phyloP scores from a whole-genome alignment of 1,140 invertebrate species.

The Meloidogyne floridensis region DNA sequence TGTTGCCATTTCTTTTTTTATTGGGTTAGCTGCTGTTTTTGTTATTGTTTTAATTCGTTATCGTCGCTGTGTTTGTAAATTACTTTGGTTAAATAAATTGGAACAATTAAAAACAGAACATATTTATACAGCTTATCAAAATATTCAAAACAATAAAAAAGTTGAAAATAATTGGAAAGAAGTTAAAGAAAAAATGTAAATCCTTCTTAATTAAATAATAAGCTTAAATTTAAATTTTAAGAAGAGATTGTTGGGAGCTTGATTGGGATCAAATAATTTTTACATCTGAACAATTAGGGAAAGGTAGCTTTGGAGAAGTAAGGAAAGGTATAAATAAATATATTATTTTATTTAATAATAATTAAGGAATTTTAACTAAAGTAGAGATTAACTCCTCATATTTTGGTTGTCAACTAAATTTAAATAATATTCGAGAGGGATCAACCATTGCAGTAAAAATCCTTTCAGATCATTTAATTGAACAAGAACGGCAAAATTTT shows the following conservation, averaged over 20 bases:
- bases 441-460: neutral
- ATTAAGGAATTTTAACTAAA: neutral
- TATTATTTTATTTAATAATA: neutral
- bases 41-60: constrained; percentile 7
- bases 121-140: constrained; percentile 7
- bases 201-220: neutral
- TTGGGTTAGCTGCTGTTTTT: constrained; percentile 5
- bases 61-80: constrained; percentile 6
- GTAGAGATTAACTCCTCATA: neutral
- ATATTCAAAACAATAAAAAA: neutral
- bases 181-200: neutral
- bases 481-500: neutral
- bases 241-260: constrained; percentile 5
- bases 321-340: neutral
- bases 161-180: neutral
- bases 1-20: neutral
- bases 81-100: constrained; percentile 4
- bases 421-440: constrained; percentile 2
- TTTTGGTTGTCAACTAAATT: neutral
- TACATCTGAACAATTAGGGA: constrained; percentile 4
- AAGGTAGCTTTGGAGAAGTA: neutral
- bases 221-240: neutral
- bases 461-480: neutral
- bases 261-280: constrained; percentile 4
- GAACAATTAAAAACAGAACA: constrained; percentile 4